Evolutionary conservation across 1,140 invertebrate species (phyloP), one percentile per base, ranked within the genome.

Genomic region (Sitobion miscanthi): DNA sequence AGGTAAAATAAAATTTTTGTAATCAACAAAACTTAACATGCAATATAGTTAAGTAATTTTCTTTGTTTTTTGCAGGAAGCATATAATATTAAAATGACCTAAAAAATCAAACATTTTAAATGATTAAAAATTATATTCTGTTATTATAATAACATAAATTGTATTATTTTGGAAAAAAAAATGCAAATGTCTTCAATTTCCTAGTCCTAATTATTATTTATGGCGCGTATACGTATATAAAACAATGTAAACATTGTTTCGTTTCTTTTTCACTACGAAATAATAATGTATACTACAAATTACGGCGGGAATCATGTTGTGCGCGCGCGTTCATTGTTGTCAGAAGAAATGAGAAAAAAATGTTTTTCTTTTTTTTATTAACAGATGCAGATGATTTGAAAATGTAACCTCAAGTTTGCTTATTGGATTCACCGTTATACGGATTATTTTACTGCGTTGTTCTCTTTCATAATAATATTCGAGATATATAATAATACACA

Each of bases 401-500:
- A 77, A 47, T 86, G 25, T 47, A 86, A 54, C 88, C 21, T 57
- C 35, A 57, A 89, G 52, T 57, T 54, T 9, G 35, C 21, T 89
- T 89, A 57, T 89, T 89, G 88, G 52, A 89, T 89, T 89, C 88
- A 57, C 23, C n/a, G 86, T 52, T 89, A n/a, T 87, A 49, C 49
- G 49, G 49, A 57, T 54, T 38, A 89, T 57, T 89, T 57, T 49
- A 87, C 35, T 89, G 47, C 30, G n/a, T 35, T 52, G 20, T 86
- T n/a, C n/a, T 54, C n/a, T 89, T 89, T 57, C 9, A 57, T 57
- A 54, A 88, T 52, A 57, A 89, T 89, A 89, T 57, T 57, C 23
- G 21, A 54, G 49, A 54, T 86, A 42, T 17, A 89, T 89, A 89
- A 89, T 89, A 89, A 54, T 89, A 42, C 52, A 42, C 52, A 6